Evolutionary conservation across 2,888 invertebrate species (phyloP).

Genomic region (Parnassius apollo): DNA sequence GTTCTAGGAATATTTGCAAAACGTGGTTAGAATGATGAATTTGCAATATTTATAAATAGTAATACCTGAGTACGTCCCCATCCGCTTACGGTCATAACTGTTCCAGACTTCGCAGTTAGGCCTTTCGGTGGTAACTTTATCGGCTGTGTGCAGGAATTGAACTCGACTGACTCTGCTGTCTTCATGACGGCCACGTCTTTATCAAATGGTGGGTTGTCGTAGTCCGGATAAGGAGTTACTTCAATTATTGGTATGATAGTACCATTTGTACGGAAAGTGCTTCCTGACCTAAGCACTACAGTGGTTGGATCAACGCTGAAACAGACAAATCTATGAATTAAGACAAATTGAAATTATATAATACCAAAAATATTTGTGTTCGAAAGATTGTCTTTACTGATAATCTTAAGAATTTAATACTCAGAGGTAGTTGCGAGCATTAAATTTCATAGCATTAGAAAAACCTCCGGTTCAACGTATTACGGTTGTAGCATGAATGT

Average conservation of each 20-base stretch:
- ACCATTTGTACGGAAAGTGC: conserved; percentile 59
- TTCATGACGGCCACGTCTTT: conserved; percentile 70
- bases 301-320: conserved; percentile 11
- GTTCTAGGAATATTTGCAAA: no score
- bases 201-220: conserved; percentile 60
- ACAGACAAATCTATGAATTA: background rate
- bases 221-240: conserved; percentile 61
- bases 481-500: no score
- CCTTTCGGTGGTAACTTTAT: conserved; percentile 48
- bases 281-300: conserved; percentile 72
- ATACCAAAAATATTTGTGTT: no score
- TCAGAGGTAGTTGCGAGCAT: no score
- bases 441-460: no score
- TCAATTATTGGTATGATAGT: conserved; percentile 65
- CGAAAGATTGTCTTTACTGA: no score
- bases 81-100: conserved; percentile 56
- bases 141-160: conserved; percentile 53
- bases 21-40: background rate
- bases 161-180: conserved; percentile 57
- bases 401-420: no score
- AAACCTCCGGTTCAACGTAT: no score
- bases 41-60: background rate
- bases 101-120: conserved; percentile 43
- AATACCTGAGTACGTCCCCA: conserved; percentile 65
- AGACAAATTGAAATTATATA: no score